Percentiles rank a stretch among this genome's conserved stretches.
Evolutionary conservation across 1,140 invertebrate species (phyloP).

Genomic region (Berghia stephanieae): DNA sequence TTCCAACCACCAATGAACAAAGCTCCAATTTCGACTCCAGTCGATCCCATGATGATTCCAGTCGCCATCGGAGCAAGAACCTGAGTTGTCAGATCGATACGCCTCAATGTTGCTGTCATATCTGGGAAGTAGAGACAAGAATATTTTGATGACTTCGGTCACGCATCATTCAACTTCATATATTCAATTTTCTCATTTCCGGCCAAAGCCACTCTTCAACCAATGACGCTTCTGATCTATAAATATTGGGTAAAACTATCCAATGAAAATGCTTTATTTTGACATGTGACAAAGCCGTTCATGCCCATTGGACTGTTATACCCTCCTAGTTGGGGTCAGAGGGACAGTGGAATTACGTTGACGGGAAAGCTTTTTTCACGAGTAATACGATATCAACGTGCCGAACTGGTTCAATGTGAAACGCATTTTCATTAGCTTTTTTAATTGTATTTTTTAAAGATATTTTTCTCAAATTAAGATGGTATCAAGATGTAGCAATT

Average conservation of each 20-base stretch:
- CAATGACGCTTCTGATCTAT: neutral
- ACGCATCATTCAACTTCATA: neutral
- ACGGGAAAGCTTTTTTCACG: no score
- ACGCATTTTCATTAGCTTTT: no score
- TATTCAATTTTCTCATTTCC: no score
- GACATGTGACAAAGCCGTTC: no score
- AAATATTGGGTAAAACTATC: no score
- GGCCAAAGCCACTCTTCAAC: neutral
- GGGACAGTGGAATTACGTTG: no score
- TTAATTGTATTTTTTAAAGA: no score
- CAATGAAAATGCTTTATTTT: no score
- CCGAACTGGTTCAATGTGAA: no score
- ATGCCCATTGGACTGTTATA: neutral
- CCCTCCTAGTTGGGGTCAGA: neutral
- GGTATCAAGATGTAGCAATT: no score
- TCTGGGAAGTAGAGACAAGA: slow-evolving; percentile 32
- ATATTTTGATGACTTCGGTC: neutral
- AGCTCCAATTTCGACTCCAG: slow-evolving; percentile 56
- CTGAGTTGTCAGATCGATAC: slow-evolving; percentile 68
- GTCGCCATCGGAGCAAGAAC: slow-evolving; percentile 68
- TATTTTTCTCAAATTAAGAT: no score
- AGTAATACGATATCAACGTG: no score
- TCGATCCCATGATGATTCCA: slow-evolving; percentile 66
- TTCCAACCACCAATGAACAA: slow-evolving; percentile 69
- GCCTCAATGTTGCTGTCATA: slow-evolving; percentile 55